phyloP scores from a whole-genome alignment of 2,797 vertebrate species.

The Acipenser ruthenus region DNA sequence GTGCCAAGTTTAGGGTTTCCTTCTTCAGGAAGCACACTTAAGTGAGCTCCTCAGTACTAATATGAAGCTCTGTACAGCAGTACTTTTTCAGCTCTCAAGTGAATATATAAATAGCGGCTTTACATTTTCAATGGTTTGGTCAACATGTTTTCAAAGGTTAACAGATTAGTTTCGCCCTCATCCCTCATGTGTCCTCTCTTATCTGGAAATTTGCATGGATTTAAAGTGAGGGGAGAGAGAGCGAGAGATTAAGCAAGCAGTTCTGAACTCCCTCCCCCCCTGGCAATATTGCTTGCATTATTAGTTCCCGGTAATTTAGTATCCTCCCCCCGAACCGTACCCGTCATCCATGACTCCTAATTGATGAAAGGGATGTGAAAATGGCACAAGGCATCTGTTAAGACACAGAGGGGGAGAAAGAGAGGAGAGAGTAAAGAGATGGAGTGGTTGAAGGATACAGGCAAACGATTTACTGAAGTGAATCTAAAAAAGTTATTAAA shows the following conservation, averaged over 20 bases:
- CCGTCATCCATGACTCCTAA: not conserved
- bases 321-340: slow-evolving; percentile 24
- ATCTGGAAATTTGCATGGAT: slow-evolving; percentile 16
- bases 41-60: not conserved
- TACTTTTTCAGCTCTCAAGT: slow-evolving; percentile 4
- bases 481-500: not conserved
- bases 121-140: slow-evolving; percentile 25
- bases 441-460: not conserved
- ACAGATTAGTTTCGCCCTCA: slow-evolving; percentile 28
- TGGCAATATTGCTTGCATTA: slow-evolving; percentile 48
- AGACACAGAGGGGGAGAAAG: not conserved
- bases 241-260: slow-evolving; percentile 14
- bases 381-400: not conserved
- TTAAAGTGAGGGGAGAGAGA: slow-evolving; percentile 9
- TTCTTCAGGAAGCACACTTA: not conserved
- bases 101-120: slow-evolving; percentile 22
- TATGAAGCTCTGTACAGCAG: not conserved
- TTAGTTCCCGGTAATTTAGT: slow-evolving; percentile 60
- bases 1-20: not conserved
- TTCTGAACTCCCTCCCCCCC: slow-evolving; percentile 39
- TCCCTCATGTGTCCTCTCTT: slow-evolving; percentile 16
- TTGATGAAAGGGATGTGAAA: not conserved
- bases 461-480: not conserved
- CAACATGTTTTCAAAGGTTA: slow-evolving; percentile 28
- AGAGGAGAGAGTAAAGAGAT: not conserved